Evolutionary conservation across 1,140 invertebrate species (phyloP).

Genomic region (Ladona fulva): DNA sequence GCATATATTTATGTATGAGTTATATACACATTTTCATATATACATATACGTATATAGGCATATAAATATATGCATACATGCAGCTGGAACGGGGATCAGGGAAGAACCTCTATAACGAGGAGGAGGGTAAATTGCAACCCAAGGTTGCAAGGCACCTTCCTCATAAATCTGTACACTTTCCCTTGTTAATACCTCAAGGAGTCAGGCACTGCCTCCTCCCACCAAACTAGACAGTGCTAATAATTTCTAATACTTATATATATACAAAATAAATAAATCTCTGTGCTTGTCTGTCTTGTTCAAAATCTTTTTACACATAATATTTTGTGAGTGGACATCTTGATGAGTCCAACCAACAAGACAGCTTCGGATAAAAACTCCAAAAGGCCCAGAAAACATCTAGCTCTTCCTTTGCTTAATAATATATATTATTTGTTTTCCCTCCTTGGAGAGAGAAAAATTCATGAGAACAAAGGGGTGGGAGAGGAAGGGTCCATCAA

Average conservation of each 20-base stretch:
- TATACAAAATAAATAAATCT: constrained; percentile 11
- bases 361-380: constrained; percentile 5
- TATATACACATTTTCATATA: not conserved
- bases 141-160: not conserved
- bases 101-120: constrained; percentile 4
- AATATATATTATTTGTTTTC: too few species aligned
- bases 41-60: constrained; percentile 6
- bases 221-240: not conserved
- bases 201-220: not conserved
- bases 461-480: too few species aligned
- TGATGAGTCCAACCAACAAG: not conserved
- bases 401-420: not conserved
- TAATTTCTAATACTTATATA: constrained; percentile 5
- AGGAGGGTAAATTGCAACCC: not conserved
- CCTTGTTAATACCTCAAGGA: not conserved
- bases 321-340: not conserved
- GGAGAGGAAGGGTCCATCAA: too few species aligned
- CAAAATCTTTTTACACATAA: not conserved
- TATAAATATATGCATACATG: not conserved
- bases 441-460: too few species aligned
- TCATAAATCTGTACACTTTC: constrained; percentile 3
- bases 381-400: not conserved
- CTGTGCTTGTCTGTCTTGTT: not conserved
- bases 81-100: constrained; percentile 1
- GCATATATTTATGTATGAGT: too few species aligned